Percentiles rank a stretch among this genome's conserved stretches.
phyloP scores from a whole-genome alignment of 2,797 vertebrate species.

The Propithecus perrieri region DNA sequence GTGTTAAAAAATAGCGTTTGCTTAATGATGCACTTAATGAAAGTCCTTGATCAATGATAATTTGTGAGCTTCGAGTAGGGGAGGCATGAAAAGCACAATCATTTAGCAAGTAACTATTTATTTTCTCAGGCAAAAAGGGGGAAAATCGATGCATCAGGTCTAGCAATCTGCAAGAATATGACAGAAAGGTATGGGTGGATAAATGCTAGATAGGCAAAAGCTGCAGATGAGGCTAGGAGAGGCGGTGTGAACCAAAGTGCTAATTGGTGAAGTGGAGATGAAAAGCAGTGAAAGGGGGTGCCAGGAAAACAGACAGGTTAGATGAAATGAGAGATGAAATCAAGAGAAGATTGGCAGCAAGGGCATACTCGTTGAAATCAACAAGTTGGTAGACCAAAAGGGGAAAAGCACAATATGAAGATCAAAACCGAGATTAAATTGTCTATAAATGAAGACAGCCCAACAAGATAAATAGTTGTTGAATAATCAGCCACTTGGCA shows the following conservation, averaged over 20 bases:
- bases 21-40: constrained; percentile 70
- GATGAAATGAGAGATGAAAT: neutral
- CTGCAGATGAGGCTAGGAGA: neutral
- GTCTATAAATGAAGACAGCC: constrained; percentile 12
- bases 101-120: constrained; percentile 54
- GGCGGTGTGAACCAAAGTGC: neutral
- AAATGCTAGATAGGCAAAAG: constrained; percentile 32
- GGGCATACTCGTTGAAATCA: neutral
- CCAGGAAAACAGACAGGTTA: neutral
- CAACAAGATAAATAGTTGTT: neutral
- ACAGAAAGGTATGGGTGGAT: neutral
- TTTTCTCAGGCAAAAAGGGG: constrained; percentile 42
- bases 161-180: constrained; percentile 38
- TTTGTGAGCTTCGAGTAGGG: constrained; percentile 47
- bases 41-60: constrained; percentile 68
- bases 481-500: neutral
- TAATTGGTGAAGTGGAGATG: neutral
- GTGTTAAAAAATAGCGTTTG: constrained; percentile 66
- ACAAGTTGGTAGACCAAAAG: neutral
- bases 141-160: neutral
- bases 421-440: constrained; percentile 46
- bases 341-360: neutral
- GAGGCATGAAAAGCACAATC: neutral
- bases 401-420: constrained; percentile 39
- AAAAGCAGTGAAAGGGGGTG: neutral